These are phyloP conservation scores for Plecturocebus donacophilus DNA, from an alignment of 2,113 vertebrate genomes.

Conservation along the genomic window DNA sequence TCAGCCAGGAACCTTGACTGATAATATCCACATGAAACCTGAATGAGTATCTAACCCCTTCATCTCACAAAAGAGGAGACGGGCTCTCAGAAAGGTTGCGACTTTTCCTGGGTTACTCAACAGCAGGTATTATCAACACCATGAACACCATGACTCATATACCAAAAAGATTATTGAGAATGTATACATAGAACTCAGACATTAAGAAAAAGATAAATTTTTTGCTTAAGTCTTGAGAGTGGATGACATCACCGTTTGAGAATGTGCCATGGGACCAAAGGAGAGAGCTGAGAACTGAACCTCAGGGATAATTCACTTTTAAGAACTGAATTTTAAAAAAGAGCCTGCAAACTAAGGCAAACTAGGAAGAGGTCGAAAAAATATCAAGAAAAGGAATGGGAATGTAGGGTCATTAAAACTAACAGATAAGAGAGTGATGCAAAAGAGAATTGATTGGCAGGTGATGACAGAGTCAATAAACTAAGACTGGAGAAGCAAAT, in stretches of 20 bases:
- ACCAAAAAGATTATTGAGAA: not conserved
- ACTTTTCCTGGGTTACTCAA: not conserved
- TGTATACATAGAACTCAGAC: not conserved
- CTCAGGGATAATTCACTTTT: not conserved
- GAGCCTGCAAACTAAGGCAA: not conserved
- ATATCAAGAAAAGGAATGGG: not conserved
- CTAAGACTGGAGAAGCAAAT: not conserved
- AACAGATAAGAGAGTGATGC: not conserved
- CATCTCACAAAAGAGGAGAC: not conserved
- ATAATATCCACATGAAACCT: not conserved
- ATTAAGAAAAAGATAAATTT: not conserved
- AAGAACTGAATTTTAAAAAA: not conserved
- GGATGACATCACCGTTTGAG: not conserved
- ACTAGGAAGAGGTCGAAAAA: not conserved
- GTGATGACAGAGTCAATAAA: not conserved
- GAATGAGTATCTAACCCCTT: not conserved
- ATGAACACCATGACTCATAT: not conserved
- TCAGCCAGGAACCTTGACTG: not conserved
- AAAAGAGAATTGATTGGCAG: not conserved
- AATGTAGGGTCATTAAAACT: not conserved
- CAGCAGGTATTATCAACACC: not conserved
- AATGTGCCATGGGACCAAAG: not conserved
- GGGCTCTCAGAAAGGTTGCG: not conserved
- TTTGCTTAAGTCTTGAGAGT: not conserved
- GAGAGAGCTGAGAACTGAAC: not conserved